Percentiles rank a stretch among this genome's conserved stretches.
phyloP scores from a whole-genome alignment of 2,888 invertebrate genomes.

The Drosophila trichaetosa region DNA sequence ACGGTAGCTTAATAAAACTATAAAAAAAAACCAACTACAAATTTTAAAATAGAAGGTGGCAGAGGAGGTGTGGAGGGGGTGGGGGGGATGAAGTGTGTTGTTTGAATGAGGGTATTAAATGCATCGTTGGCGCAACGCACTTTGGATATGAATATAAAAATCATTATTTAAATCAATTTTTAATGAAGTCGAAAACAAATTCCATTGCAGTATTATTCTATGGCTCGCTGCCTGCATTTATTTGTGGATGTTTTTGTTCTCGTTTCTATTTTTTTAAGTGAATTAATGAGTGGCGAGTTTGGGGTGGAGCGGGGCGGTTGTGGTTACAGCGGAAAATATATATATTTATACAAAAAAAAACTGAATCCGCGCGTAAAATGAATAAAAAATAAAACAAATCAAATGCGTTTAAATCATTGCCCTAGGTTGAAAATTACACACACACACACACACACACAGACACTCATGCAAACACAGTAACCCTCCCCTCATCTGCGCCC shows the following conservation, averaged over 20 bases:
- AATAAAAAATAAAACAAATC: conserved; percentile 47
- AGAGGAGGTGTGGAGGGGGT: neutral
- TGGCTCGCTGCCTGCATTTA: conserved; percentile 42
- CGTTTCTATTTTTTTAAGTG: conserved; percentile 12
- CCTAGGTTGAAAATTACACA: neutral
- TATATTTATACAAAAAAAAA: conserved; percentile 46
- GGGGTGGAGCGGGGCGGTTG: neutral
- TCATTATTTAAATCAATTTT: conserved; percentile 75
- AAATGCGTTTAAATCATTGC: conserved; percentile 73
- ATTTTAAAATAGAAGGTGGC: conserved; percentile 1
- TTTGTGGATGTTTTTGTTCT: conserved; percentile 33
- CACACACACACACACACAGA: neutral
- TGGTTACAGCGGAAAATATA: neutral
- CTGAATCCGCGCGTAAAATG: conserved; percentile 69
- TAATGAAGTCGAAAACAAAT: conserved; percentile 77
- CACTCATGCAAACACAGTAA: neutral
- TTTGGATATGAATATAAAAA: conserved; percentile 33
- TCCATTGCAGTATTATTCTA: conserved; percentile 51
- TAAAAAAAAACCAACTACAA: conserved; percentile 47
- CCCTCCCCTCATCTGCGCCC: neutral
- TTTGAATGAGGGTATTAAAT: conserved; percentile 5
- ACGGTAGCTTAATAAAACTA: conserved; percentile 25
- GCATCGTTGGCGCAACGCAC: conserved; percentile 48
- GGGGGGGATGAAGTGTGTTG: neutral
- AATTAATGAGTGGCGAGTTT: conserved; percentile 48